phyloP scores from a whole-genome alignment of 2,888 invertebrate genomes.

The Arrhopalites spinosus region DNA sequence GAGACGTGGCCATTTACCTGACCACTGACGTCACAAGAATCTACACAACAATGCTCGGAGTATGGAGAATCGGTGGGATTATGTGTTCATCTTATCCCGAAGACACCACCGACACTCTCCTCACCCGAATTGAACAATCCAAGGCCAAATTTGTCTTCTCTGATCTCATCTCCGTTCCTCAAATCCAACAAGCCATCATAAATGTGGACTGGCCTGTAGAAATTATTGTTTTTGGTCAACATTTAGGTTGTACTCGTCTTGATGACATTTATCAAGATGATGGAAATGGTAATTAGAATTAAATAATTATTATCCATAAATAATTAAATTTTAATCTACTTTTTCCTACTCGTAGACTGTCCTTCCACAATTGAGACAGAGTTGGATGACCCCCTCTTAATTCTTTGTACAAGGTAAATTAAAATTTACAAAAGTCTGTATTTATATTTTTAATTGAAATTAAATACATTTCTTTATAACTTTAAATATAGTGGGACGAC shows the following conservation, averaged over 20 bases:
- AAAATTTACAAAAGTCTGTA: no score
- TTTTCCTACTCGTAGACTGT: neutral
- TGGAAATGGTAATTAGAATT: slow-evolving; percentile 51
- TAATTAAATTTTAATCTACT: neutral
- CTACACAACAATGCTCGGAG: slow-evolving; percentile 47
- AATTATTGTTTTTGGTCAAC: slow-evolving; percentile 46
- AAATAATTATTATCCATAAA: no score
- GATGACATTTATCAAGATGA: slow-evolving; percentile 50
- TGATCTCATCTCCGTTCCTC: slow-evolving; percentile 43
- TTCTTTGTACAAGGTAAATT: slow-evolving; percentile 54
- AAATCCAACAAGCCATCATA: slow-evolving; percentile 46
- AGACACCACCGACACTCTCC: slow-evolving; percentile 50
- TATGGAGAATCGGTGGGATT: slow-evolving; percentile 51
- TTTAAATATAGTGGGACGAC: slow-evolving; percentile 54
- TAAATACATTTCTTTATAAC: no score
- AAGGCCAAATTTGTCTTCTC: slow-evolving; percentile 52
- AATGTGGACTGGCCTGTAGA: slow-evolving; percentile 48
- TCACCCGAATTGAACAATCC: slow-evolving; percentile 48
- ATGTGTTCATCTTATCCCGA: slow-evolving; percentile 53
- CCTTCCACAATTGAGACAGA: neutral
- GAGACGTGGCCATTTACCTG: slow-evolving; percentile 51
- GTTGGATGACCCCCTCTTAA: slow-evolving; percentile 50
- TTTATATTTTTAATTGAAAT: no score
- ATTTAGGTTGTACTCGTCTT: slow-evolving; percentile 45
- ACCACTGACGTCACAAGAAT: slow-evolving; percentile 53